Conservation (phyloP, 1,140 invertebrate species). For the Nixonia krombeini region DNA sequence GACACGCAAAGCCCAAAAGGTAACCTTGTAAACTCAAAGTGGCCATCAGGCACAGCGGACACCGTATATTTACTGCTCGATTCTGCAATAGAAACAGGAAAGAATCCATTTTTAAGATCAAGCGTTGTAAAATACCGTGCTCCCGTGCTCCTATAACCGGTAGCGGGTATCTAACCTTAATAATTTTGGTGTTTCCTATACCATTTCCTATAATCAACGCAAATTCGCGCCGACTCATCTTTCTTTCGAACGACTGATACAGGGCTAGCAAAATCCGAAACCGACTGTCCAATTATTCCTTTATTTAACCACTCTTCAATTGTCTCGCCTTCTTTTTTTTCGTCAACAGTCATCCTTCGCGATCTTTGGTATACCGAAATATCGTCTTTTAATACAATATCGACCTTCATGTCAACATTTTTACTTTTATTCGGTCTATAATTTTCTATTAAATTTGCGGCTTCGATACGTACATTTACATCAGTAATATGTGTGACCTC, state of each 20-base stretch:
- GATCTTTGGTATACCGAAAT: conserved; percentile 16
- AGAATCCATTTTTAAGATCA: conserved; percentile 5
- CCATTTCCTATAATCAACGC: conserved; percentile 50
- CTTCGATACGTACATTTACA: background rate
- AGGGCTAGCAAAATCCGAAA: conserved; percentile 52
- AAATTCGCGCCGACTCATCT: conserved; percentile 36
- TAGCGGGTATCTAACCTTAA: conserved; percentile 34
- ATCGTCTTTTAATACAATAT: conserved; percentile 17
- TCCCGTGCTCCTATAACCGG: background rate
- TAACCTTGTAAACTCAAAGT: background rate
- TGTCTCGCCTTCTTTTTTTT: background rate
- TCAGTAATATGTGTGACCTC: conserved; percentile 14
- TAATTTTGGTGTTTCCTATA: conserved; percentile 42
- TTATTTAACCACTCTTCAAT: conserved; percentile 6
- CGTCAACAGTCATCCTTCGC: conserved; percentile 3
- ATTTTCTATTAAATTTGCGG: conserved; percentile 9
- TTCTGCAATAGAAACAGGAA: background rate
- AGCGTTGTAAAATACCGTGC: background rate
- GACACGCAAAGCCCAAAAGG: conserved; percentile 7
- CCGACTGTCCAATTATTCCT: conserved; percentile 35
- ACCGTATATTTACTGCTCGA: background rate
- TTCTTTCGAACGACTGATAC: conserved; percentile 44
- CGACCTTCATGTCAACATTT: conserved; percentile 8
- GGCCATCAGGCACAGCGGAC: background rate
- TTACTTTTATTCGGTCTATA: conserved; percentile 16